Base-by-base conservation (phyloP, 2,888 invertebrate species). In the Adelognathus sp. region DNA sequence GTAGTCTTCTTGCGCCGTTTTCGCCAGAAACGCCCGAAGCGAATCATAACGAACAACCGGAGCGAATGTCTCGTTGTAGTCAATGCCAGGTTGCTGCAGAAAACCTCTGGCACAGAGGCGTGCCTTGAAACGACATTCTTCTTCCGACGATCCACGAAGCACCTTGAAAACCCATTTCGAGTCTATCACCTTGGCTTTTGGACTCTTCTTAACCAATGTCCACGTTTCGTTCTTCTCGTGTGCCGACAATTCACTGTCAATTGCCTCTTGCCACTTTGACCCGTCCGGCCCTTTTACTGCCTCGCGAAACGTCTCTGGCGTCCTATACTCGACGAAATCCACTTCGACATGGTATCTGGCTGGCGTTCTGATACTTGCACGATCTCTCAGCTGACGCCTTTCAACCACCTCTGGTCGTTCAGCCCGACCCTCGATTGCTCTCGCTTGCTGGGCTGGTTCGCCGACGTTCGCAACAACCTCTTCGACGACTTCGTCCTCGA, bases 221-320 rank as follows among this genome's bases (percentile, higher is more conserved):
- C 81, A 82, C 0, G 82, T 82, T 2, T 74, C 69, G 44, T 83
- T 82, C 11, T 81, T 63, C n/a, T 81, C 21, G n/a, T 81, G 76
- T 2, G 80, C 78, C 5, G 7, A 16, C 11, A 82, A 44, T 41
- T 83, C 82, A 1, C 29, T 14, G 0, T 58, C 67, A 9, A 82
- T 66, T 0, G 81, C 80, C n/a, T 67, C 14, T 6, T 14, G 24
- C 72, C 79, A 73, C 33, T 75, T 67, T 0, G 21, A n/a, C 0
- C 46, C 63, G 11, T 77, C 71, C 14, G 7, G 52, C 0, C 61
- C 29, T 7, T 7, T 31, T 7, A 71, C n/a, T 9, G 63, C 76
- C 58, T 76, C 56, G 11, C 46, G 44, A 14, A 76, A 9, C 0
- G 60, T 67, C 4, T 31, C 67, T 16, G 67, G 67, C 3, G 66